These are phyloP conservation scores for Lophochroa leadbeateri DNA, from an alignment of 2,113 vertebrate genomes.

Conservation along the genomic window DNA sequence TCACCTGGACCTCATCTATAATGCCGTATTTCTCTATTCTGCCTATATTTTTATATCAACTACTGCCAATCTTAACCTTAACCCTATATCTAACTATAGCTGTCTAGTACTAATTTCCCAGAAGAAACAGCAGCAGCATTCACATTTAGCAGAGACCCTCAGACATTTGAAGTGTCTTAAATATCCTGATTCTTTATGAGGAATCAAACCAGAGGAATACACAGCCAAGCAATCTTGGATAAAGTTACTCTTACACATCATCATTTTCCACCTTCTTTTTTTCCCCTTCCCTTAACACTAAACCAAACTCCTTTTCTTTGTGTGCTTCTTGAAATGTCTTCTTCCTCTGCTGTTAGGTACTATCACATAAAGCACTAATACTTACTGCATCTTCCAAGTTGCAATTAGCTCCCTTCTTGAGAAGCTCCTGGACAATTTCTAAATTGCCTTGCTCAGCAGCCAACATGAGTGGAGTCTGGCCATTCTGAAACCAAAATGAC, in stretches of 20 bases:
- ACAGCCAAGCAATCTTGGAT: background rate
- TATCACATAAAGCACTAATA: background rate
- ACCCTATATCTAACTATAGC: background rate
- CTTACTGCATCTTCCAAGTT: slow-evolving; percentile 93
- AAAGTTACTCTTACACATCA: background rate
- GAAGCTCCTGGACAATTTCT: slow-evolving; percentile 93
- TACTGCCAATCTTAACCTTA: background rate
- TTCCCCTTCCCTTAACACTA: rapidly evolving
- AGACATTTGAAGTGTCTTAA: background rate
- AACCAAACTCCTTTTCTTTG: background rate
- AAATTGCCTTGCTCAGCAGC: slow-evolving; percentile 94
- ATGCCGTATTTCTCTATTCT: background rate
- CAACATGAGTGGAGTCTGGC: slow-evolving; percentile 95
- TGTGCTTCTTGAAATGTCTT: background rate
- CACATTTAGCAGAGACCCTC: background rate
- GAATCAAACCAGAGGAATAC: background rate
- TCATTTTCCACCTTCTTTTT: background rate
- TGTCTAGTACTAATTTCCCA: background rate
- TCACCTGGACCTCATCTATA: background rate
- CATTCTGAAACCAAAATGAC: slow-evolving; percentile 77
- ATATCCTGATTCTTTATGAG: background rate
- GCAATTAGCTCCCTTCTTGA: slow-evolving; percentile 91
- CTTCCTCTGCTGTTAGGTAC: background rate
- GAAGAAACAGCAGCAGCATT: background rate
- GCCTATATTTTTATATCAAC: background rate